Evolutionary conservation across 2,113 vertebrate genomes (phyloP).

Genomic region (Eurypyga helias): DNA sequence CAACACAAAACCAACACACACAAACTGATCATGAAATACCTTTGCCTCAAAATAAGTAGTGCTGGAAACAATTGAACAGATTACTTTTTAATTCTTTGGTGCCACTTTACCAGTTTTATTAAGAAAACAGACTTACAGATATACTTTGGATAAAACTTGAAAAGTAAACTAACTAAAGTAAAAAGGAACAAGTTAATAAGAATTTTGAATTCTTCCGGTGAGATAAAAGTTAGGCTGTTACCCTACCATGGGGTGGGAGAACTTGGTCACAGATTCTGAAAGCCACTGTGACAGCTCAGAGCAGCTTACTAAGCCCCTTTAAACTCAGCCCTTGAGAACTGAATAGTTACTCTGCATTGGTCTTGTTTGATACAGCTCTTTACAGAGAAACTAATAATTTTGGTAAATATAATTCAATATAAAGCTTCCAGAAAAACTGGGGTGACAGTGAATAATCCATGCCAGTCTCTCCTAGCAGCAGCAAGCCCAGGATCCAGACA

Average conservation of each 20-base stretch:
- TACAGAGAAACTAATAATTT: background rate
- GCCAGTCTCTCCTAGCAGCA: background rate
- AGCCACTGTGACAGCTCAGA: background rate
- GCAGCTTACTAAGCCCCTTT: background rate
- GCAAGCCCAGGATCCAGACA: background rate
- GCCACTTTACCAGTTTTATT: background rate
- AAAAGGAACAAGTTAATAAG: background rate
- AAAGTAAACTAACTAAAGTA: background rate
- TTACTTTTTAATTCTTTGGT: background rate
- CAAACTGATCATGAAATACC: background rate
- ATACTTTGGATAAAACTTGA: background rate
- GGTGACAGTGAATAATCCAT: background rate
- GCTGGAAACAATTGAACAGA: background rate
- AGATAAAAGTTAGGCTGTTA: background rate
- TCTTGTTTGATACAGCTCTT: accelerated
- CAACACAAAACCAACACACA: background rate
- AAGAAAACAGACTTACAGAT: accelerated
- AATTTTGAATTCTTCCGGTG: background rate
- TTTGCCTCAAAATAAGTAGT: background rate
- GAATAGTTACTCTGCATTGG: background rate
- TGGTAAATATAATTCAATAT: background rate
- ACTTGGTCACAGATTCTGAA: background rate
- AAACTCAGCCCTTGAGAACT: background rate
- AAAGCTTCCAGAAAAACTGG: background rate
- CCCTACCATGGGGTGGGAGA: background rate